Conservation (phyloP, 1,140 invertebrate genomes). For the Nephotettix cincticeps region DNA sequence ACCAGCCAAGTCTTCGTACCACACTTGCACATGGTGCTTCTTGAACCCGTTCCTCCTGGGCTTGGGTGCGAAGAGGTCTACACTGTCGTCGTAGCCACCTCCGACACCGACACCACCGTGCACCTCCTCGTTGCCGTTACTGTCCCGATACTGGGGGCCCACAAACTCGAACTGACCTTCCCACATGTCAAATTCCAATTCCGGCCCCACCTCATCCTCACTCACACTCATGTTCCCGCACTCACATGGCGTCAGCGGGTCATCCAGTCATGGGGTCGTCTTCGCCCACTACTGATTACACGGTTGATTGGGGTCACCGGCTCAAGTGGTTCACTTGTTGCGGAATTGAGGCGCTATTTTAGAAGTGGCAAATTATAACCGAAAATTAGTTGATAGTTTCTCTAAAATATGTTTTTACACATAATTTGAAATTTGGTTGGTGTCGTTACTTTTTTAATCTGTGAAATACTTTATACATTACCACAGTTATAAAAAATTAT, state of each 20-base stretch:
- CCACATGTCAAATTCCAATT: constrained; percentile 77
- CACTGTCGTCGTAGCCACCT: constrained; percentile 46
- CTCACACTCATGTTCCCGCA: constrained; percentile 29
- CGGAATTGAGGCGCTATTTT: too few species aligned
- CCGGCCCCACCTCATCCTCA: constrained; percentile 34
- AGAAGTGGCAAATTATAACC: too few species aligned
- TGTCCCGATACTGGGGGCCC: constrained; percentile 46
- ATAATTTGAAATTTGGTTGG: too few species aligned
- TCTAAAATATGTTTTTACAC: too few species aligned
- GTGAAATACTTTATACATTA: too few species aligned
- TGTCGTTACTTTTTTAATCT: too few species aligned
- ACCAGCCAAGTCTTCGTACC: constrained; percentile 56
- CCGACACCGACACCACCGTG: constrained; percentile 40
- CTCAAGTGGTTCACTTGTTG: too few species aligned
- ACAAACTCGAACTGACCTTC: constrained; percentile 83
- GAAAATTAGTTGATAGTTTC: too few species aligned
- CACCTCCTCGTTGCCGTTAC: constrained; percentile 28
- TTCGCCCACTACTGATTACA: background rate
- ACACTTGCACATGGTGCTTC: constrained; percentile 54
- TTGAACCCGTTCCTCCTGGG: constrained; percentile 53
- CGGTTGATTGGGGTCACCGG: background rate
- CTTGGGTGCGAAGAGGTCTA: constrained; percentile 49
- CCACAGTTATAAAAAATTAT: too few species aligned
- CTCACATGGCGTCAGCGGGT: background rate
- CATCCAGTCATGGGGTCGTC: background rate